Percentiles rank a stretch among this genome's conserved stretches.
Evolutionary conservation across 2,113 vertebrate genomes (phyloP).

Genomic region (Gallinago media): DNA sequence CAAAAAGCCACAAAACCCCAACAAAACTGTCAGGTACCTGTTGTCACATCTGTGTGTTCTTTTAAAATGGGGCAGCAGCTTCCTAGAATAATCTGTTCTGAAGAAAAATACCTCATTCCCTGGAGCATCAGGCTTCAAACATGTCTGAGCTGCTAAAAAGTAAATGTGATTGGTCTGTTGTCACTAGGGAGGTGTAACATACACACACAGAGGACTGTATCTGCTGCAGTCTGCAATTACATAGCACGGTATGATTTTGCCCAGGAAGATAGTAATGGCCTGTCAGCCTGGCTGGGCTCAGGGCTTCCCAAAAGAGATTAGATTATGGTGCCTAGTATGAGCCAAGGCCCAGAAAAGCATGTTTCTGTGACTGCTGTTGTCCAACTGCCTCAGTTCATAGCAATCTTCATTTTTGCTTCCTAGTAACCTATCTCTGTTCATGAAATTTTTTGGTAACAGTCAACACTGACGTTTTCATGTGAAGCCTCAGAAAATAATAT

Average conservation of each 20-base stretch:
- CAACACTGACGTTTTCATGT: neutral
- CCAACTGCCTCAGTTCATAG: neutral
- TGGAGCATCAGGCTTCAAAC: neutral
- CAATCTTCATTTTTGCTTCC: neutral
- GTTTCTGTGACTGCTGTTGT: neutral
- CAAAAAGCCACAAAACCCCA: neutral
- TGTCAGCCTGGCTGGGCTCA: neutral
- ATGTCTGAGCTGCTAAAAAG: neutral
- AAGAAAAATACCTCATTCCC: conserved; percentile 7
- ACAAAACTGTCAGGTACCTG: neutral
- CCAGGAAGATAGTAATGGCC: neutral
- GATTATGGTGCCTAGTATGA: neutral
- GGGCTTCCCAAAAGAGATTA: neutral
- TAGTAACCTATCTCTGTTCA: neutral
- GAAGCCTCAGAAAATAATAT: neutral
- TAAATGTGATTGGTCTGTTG: neutral
- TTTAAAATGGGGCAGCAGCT: neutral
- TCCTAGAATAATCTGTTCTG: neutral
- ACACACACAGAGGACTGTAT: neutral
- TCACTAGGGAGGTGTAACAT: neutral
- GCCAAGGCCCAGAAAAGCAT: neutral
- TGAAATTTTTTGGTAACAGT: neutral
- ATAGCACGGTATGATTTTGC: neutral
- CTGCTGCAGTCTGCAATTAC: neutral
- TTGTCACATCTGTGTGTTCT: neutral